These are phyloP conservation scores for Alosa sapidissima DNA, from an alignment of 2,797 vertebrate genomes.

Conservation along the genomic window DNA sequence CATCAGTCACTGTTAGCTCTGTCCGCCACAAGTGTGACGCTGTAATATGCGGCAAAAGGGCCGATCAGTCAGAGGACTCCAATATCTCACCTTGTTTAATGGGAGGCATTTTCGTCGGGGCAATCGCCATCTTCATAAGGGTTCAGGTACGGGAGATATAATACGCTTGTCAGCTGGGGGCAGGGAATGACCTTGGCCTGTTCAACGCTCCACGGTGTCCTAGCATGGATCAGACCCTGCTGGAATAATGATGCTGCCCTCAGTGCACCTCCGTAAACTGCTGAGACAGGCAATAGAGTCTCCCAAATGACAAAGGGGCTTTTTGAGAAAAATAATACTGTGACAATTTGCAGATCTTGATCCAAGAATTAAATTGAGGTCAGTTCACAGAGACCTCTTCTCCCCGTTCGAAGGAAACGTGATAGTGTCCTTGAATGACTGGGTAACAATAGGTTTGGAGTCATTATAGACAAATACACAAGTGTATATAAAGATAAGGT, in stretches of 20 bases:
- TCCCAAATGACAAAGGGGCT: conserved; percentile 65
- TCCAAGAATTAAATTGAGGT: conserved; percentile 33
- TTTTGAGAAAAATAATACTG: conserved; percentile 69
- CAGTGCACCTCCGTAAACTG: conserved; percentile 68
- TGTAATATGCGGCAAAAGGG: conserved; percentile 23
- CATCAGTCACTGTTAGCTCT: conserved; percentile 26
- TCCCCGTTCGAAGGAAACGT: background rate
- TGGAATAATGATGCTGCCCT: conserved; percentile 69
- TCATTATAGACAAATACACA: background rate
- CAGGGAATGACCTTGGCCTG: conserved; percentile 68
- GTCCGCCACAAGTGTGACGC: conserved; percentile 28
- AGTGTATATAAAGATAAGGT: background rate
- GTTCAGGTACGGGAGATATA: conserved; percentile 55
- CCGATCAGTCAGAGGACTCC: conserved; percentile 33
- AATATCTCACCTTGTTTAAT: conserved; percentile 47
- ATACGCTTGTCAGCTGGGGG: conserved; percentile 53
- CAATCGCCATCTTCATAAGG: conserved; percentile 50
- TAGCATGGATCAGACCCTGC: conserved; percentile 43
- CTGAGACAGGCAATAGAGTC: conserved; percentile 74
- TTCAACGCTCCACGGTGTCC: conserved; percentile 42
- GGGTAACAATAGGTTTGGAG: background rate
- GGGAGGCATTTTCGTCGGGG: conserved; percentile 49
- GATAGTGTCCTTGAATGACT: background rate
- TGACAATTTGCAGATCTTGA: conserved; percentile 73
- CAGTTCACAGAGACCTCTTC: background rate